Conservation (phyloP, 2,888 invertebrate genomes). For the Torymus tubicola region DNA sequence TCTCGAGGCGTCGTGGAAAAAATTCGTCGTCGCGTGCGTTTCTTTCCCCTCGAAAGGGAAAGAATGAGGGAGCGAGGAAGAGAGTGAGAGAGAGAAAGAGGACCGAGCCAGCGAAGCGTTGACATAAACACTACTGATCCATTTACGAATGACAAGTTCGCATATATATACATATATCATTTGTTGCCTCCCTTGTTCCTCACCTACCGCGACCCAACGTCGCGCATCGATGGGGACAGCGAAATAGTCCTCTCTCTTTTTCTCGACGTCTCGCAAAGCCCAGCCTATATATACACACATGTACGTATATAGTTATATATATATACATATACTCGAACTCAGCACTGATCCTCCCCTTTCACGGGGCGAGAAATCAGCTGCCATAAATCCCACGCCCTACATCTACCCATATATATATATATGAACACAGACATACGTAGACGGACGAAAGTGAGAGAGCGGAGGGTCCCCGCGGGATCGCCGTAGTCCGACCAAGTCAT, state of each 20-base stretch:
- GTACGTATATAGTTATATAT: no score
- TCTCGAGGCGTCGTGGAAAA: background rate
- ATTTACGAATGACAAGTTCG: conserved; percentile 39
- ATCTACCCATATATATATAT: background rate
- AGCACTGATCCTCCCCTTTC: conserved; percentile 25
- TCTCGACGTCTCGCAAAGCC: background rate
- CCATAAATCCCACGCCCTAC: conserved; percentile 64
- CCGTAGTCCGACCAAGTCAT: conserved; percentile 12
- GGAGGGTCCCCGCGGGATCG: conserved; percentile 12
- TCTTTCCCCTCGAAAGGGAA: background rate
- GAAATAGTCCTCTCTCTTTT: background rate
- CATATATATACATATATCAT: conserved; percentile 13
- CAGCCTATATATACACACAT: background rate
- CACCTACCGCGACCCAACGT: background rate
- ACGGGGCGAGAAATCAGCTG: conserved; percentile 61
- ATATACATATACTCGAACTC: background rate
- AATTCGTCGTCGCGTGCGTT: background rate
- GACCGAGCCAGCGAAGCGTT: conserved; percentile 1
- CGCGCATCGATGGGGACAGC: background rate
- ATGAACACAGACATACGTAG: background rate
- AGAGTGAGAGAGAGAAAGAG: background rate
- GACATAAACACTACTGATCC: conserved; percentile 40
- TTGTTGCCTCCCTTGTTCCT: background rate
- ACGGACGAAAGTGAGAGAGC: no score
- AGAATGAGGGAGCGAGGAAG: background rate